Percentiles rank a stretch among this genome's conserved stretches.
These are phyloP conservation scores for Typhlichthys eigenmanni DNA, from an alignment of 2,797 vertebrate genomes.

Conservation along the genomic window DNA sequence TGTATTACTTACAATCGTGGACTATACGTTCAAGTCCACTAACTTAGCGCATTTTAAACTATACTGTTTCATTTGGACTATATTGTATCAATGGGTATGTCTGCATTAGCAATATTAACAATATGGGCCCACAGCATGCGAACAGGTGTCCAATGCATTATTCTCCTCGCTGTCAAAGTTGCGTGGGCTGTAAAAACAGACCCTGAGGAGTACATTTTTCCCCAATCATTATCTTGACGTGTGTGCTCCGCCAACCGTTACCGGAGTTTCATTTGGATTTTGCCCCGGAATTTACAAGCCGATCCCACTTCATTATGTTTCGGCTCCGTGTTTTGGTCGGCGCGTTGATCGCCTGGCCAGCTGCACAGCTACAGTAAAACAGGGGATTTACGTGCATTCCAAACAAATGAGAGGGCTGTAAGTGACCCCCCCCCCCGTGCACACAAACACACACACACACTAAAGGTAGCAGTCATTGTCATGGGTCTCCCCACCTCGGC, in stretches of 20 bases:
- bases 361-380: conserved; percentile 67
- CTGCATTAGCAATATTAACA: neutral
- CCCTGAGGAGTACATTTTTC: neutral
- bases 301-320: conserved; percentile 63
- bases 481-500: conserved; percentile 10
- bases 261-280: conserved; percentile 51
- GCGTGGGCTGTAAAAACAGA: neutral
- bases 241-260: conserved; percentile 41
- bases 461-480: conserved; percentile 3
- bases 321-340: conserved; percentile 56
- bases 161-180: conserved; percentile 16
- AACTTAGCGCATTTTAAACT: too few species aligned
- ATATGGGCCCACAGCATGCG: neutral
- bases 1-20: too few species aligned
- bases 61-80: too few species aligned
- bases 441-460: conserved; percentile 13
- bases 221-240: conserved; percentile 2
- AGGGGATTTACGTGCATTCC: conserved; percentile 77
- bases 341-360: conserved; percentile 71
- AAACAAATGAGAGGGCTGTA: conserved; percentile 66
- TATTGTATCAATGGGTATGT: too few species aligned
- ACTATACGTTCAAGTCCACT: too few species aligned
- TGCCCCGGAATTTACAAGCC: conserved; percentile 66
- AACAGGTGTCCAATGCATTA: conserved; percentile 6
- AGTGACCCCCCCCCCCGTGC: conserved; percentile 8